Evolutionary conservation across 1,140 invertebrate species (phyloP), one percentile per base, ranked within the genome.

Genomic region (Cyphomyrmex costatus): DNA sequence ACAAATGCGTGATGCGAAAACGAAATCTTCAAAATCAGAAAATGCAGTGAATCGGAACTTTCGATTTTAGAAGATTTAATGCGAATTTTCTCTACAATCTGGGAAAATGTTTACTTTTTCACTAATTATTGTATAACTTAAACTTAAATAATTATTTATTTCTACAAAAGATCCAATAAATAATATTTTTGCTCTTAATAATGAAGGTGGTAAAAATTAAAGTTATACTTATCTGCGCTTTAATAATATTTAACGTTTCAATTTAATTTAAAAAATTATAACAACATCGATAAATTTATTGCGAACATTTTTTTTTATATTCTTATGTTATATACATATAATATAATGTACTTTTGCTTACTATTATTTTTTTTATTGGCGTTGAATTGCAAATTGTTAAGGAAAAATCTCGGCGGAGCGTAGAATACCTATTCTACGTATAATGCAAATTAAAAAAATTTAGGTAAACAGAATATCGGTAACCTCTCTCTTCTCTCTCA

Each of bases 21-120:
- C 21, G 71, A 77, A 21, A 77, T 77, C 36, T 63, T 36, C 6
- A 12, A 46, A 58, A 71, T 71, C 19, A 36, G 14, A 14, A 82
- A 70, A 71, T n/a, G 33, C 24, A 7, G 14, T 8, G 1, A 68
- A 27, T 51, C 2, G 7, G 8, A 33, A n/a, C 19, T 70, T 16
- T 36, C 5, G 14, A 33, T 71, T 27, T 51, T 30, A 7, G 30
- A 71, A 27, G 3, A 30, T 19, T 3, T 5, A 51, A 27, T 16
- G 27, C 19, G 21, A 8, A 68, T 21, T 33, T 66, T 46, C n/a
- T 33, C 36, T 14, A 1, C 3, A 61, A 63, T 63, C 1, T 19
- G 16, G 30, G 27, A 63, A 65, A n/a, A 33, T 65, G 33, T 65
- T n/a, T 5, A n/a, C n/a, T n/a, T n/a, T n/a, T n/a, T n/a, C n/a